Base-by-base conservation (phyloP, 37 sponge, comb jelly and placozoan genomes). In the Aplysina aerophoba region DNA sequence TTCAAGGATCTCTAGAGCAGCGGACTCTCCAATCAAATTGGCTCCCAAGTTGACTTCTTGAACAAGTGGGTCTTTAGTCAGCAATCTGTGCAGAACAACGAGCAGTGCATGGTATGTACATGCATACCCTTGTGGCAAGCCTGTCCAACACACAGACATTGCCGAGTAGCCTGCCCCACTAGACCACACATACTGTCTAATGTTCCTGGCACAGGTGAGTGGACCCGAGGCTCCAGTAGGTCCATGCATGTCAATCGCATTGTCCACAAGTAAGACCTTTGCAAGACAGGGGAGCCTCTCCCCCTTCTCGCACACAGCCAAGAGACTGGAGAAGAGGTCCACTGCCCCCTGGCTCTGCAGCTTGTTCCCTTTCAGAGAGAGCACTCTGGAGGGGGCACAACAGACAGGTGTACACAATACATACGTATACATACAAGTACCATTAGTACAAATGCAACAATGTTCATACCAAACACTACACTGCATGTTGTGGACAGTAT, bases 1-100 rank as follows among this genome's bases (percentile, higher is more conserved):
- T 30, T 73, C 58, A 68, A 93, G 28, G n/a, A 93, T 27, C 58
- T 93, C 93, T 73, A 72, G 83, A 20, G 81, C 90, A 25, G 80
- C 93, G 16, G 84, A 83, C 39, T 93, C 93, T 34, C 93, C 93
- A 1, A 93, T 89, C 28, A 61, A 69, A 71, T 93, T 93, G 15
- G 84, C 79, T 4, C 87, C 90, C 35, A 93, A 65, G 40, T 87
- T 80, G 11, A 93, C 14, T 58, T 93, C 93, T 72, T 84, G 75
- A 41, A 93, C 2, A 5, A 80, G 38, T 36, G 80, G 54, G 56
- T 87, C 84, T 56, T 59, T 69, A 54, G 80, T 5, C 11, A 93
- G 78, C 81, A 83, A 84, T 56, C 93, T 92, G 30, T 33, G 27
- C 39, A 77, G 27, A 79, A n/a, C n/a, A n/a, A n/a, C n/a, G n/a